Evolutionary conservation across 2,113 vertebrate species (phyloP), one percentile per base, ranked within the genome.

Genomic region (Meles meles): DNA sequence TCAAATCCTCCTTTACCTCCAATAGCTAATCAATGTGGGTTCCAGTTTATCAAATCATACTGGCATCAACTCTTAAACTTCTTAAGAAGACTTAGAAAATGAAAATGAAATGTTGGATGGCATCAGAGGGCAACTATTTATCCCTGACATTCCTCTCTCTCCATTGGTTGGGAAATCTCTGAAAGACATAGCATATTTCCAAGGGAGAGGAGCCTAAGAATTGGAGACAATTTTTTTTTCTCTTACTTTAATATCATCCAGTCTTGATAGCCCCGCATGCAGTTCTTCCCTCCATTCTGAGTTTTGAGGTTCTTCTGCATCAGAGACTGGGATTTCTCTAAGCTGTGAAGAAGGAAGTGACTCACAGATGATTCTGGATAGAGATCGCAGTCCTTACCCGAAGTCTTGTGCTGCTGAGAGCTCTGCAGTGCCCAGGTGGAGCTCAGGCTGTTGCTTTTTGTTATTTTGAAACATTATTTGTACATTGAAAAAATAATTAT

Each of bases 381-480:
- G 20, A 1, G 20, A 52, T 72, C 47, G 77, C 61, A 14, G 13
- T n/a, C 34, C 42, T 85, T 3, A 18, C 15, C 0, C 1, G 86
- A 67, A 65, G 7, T 21, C 17, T 9, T 0, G 0, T 17, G 37
- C 12, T 61, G 11, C n/a, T 10, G 25, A 52, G 8, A 92, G 37
- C 15, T 0, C 12, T 3, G 7, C 7, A 14, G 57, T 37, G n/a
- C 39, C 0, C 0, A 82, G 29, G 63, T 23, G 82, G 59, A 69
- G 12, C 37, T 44, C 84, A n/a, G 44, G 6, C 21, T 69, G 14
- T 29, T 94, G 81, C 27, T 67, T 39, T 95, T 95, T 61, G 15
- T 83, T 92, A 76, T 71, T 91, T 89, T 82, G 67, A 94, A 86
- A 49, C 18, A 37, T 49, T 83, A 88, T 63, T 81, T 90, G 18